phyloP scores from a whole-genome alignment of 1,140 invertebrate species.

The Sycobia sp. region DNA sequence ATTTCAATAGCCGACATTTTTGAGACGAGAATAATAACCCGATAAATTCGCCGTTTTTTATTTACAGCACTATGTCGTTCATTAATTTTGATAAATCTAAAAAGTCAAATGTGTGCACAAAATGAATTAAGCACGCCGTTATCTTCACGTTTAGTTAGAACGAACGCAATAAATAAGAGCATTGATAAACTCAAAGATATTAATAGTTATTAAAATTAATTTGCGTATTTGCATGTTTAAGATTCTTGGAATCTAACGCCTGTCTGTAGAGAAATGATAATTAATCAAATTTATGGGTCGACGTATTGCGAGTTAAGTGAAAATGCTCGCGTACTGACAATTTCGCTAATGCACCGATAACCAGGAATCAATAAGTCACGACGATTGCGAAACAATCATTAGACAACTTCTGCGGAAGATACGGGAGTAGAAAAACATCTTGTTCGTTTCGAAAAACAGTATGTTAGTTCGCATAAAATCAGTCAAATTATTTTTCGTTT shows the following conservation, averaged over 20 bases:
- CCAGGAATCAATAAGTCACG: neutral
- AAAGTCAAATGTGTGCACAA: conserved; percentile 10
- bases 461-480: too few species aligned
- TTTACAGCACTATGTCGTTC: too few species aligned
- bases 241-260: conserved; percentile 15
- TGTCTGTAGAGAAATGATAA: too few species aligned
- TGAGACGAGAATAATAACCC: too few species aligned
- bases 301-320: neutral
- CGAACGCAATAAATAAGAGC: conserved; percentile 6
- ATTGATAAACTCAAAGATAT: neutral
- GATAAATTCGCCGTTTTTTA: too few species aligned
- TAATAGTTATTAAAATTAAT: conserved; percentile 20
- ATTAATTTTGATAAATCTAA: neutral
- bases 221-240: neutral
- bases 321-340: neutral
- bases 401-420: neutral
- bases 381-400: neutral
- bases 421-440: too few species aligned
- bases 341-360: neutral
- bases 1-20: too few species aligned
- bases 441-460: too few species aligned
- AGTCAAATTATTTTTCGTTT: too few species aligned
- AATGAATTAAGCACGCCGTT: conserved; percentile 1
- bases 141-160: neutral
- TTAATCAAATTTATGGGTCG: conserved; percentile 5